Conservation (phyloP, 2,888 invertebrate genomes). For the Atethmia centrago region DNA sequence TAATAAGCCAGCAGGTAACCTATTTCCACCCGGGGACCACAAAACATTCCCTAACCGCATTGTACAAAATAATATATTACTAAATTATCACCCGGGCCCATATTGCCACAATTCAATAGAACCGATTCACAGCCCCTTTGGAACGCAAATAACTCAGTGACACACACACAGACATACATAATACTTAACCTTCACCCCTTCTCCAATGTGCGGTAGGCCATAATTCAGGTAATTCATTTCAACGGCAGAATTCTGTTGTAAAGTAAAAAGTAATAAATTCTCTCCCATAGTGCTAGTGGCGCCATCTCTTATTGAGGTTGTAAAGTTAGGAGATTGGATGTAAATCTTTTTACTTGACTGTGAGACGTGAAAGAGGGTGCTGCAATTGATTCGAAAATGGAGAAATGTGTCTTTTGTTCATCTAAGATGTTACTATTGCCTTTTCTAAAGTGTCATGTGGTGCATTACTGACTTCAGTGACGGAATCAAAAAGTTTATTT, state of each 20-base stretch:
- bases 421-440: background rate
- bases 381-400: conserved; percentile 21
- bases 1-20: conserved; percentile 7
- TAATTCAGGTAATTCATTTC: conserved; percentile 63
- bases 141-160: conserved; percentile 48
- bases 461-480: background rate
- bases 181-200: conserved; percentile 10
- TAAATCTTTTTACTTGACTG: conserved; percentile 49
- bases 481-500: background rate
- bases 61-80: conserved; percentile 46
- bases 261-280: conserved; percentile 62
- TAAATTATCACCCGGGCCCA: conserved; percentile 33
- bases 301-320: conserved; percentile 60
- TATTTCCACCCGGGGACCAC: conserved; percentile 2
- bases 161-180: conserved; percentile 23
- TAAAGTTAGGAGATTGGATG: conserved; percentile 55
- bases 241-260: conserved; percentile 39
- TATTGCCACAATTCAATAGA: conserved; percentile 44
- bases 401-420: background rate
- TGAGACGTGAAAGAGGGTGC: background rate
- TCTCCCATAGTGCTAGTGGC: conserved; percentile 39
- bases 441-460: background rate
- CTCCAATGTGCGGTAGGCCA: conserved; percentile 36
- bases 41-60: conserved; percentile 24
- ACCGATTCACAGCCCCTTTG: conserved; percentile 24